Evolutionary conservation across 2,888 invertebrate species (phyloP).

Genomic region (Salticus scenicus): DNA sequence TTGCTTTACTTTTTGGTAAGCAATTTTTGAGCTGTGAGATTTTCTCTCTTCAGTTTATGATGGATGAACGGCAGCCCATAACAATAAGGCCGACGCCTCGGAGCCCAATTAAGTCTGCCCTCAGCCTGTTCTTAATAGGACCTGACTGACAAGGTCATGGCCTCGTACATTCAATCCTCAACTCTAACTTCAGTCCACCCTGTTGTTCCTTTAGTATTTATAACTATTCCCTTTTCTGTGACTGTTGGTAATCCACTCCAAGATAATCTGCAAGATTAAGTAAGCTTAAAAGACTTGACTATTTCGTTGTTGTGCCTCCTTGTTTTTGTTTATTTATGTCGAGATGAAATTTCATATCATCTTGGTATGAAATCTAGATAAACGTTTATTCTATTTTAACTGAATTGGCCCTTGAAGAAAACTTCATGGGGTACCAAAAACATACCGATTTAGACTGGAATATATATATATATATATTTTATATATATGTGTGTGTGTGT

Average conservation of each 20-base stretch:
- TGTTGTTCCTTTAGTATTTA: constrained; percentile 11
- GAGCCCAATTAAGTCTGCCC: constrained; percentile 44
- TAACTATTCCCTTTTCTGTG: not conserved
- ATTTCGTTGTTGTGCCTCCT: too few relatives aligned
- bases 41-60: constrained; percentile 36
- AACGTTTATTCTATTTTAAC: too few relatives aligned
- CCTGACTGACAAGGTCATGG: constrained; percentile 58
- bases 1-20: not conserved
- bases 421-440: too few relatives aligned
- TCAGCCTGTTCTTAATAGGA: constrained; percentile 39
- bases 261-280: too few relatives aligned
- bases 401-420: too few relatives aligned
- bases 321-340: too few relatives aligned
- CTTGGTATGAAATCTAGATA: too few relatives aligned
- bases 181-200: constrained; percentile 8
- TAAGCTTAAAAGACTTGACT: too few relatives aligned
- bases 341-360: too few relatives aligned
- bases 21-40: constrained; percentile 22
- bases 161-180: constrained; percentile 31
- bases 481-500: too few relatives aligned
- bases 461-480: too few relatives aligned
- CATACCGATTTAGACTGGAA: too few relatives aligned
- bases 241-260: not conserved
- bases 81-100: constrained; percentile 57
- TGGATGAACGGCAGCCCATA: constrained; percentile 45